phyloP scores from a whole-genome alignment of 2,797 vertebrate species.

The Eulemur rubriventer region DNA sequence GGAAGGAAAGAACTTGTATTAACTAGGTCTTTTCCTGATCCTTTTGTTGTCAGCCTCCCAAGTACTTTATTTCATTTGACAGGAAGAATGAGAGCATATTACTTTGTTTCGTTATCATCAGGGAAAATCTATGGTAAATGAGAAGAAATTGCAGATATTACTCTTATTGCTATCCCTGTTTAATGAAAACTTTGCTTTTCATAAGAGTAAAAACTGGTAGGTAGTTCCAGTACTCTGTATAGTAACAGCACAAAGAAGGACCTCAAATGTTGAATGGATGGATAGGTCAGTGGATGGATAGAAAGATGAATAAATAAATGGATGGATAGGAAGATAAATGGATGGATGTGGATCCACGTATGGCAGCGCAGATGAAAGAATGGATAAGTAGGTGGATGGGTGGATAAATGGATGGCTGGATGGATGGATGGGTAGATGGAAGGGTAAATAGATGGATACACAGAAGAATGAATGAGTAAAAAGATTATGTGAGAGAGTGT shows the following conservation, averaged over 20 bases:
- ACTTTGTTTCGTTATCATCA: neutral
- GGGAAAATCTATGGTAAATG: neutral
- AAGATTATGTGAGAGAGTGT: neutral
- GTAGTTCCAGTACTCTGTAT: neutral
- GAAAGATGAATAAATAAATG: neutral
- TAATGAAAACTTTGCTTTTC: neutral
- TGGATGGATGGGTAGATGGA: no score
- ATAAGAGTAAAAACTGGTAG: neutral
- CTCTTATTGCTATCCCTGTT: neutral
- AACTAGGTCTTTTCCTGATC: neutral
- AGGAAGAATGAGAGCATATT: neutral
- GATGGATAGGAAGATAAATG: neutral
- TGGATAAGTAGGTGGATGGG: neutral
- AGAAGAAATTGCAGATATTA: neutral
- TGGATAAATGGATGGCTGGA: no score
- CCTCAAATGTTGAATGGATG: neutral
- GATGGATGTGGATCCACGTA: neutral
- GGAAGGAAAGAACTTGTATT: neutral
- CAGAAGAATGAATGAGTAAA: neutral
- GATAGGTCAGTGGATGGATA: neutral
- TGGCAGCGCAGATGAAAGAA: neutral
- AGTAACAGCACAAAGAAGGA: neutral
- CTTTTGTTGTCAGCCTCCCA: slow-evolving; percentile 18
- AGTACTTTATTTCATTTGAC: neutral
- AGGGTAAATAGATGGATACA: neutral